Evolutionary conservation across 2,888 invertebrate species (phyloP).

Genomic region (Ferdinandea cuprea): DNA sequence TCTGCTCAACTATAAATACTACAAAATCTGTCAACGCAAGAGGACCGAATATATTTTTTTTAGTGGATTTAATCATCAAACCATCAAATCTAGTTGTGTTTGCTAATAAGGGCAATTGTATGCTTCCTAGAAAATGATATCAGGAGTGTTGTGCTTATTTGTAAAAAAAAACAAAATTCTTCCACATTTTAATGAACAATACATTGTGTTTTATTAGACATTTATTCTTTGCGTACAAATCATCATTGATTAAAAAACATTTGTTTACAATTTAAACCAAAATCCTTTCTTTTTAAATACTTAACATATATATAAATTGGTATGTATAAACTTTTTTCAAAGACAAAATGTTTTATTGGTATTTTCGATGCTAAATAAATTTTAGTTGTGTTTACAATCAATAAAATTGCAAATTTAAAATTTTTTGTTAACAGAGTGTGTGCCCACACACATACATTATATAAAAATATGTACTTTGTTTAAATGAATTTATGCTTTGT

Average conservation of each 20-base stretch:
- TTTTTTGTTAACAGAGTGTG: conserved; percentile 13
- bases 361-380: conserved; percentile 29
- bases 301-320: no score
- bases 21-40: no score
- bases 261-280: conserved; percentile 8
- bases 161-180: no score
- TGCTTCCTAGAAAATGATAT: no score
- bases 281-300: conserved; percentile 6
- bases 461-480: conserved; percentile 51
- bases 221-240: conserved; percentile 35
- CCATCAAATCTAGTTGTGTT: no score
- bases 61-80: no score
- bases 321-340: conserved; percentile 13
- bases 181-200: neutral
- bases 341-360: neutral
- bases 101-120: no score
- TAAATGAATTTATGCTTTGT: conserved; percentile 9
- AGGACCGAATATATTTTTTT: no score
- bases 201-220: conserved; percentile 5
- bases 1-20: no score
- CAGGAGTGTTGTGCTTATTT: no score
- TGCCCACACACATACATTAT: conserved; percentile 30
- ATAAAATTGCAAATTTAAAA: conserved; percentile 59
- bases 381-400: conserved; percentile 53
- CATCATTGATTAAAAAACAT: conserved; percentile 20